phyloP scores from a whole-genome alignment of 2,888 invertebrate genomes.

The Lathronympha strigana region DNA sequence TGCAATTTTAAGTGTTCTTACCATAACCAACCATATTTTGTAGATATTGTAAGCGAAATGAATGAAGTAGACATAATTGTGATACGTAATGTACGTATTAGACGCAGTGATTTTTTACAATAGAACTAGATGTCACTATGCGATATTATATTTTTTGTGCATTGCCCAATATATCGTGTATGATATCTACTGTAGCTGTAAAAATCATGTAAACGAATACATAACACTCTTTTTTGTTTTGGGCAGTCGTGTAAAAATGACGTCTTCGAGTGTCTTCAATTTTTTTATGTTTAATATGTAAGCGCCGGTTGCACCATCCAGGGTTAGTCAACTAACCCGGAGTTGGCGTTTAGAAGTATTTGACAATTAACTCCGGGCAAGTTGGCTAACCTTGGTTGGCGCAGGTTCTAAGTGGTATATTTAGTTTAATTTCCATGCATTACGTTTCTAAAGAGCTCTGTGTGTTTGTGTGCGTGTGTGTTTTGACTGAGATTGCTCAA shows the following conservation, averaged over 20 bases:
- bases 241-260: no score
- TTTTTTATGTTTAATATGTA: no score
- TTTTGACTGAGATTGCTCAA: conserved; percentile 54
- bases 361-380: no score
- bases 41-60: not conserved
- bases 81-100: not conserved
- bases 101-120: not conserved
- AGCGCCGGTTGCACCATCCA: no score
- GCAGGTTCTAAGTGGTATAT: conserved; percentile 40
- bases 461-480: conserved; percentile 29
- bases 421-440: conserved; percentile 38
- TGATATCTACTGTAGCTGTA: no score
- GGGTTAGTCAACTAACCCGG: no score
- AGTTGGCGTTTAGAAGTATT: no score
- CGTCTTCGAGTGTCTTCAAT: no score
- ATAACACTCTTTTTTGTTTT: no score
- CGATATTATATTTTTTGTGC: not conserved
- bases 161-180: not conserved
- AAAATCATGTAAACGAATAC: no score
- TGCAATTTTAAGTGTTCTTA: conserved; percentile 24
- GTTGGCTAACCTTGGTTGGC: no score
- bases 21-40: conserved; percentile 11
- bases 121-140: not conserved
- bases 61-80: not conserved
- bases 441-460: conserved; percentile 29